These are phyloP conservation scores for Pollenia griseotomentosa DNA, from an alignment of 2,888 invertebrate species.

Conservation along the genomic window DNA sequence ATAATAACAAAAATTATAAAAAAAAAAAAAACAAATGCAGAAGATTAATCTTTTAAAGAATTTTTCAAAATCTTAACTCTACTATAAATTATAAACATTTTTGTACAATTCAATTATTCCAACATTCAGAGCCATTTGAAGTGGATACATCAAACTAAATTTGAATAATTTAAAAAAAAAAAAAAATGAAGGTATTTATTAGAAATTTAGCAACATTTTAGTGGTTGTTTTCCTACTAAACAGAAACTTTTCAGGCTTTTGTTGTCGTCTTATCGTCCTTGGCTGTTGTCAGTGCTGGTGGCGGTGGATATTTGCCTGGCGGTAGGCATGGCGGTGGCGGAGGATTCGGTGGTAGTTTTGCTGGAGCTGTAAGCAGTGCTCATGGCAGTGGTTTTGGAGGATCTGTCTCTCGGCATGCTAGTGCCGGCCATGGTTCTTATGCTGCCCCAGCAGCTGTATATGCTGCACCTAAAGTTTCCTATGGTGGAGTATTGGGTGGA, in stretches of 20 bases:
- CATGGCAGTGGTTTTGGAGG: slow-evolving; percentile 58
- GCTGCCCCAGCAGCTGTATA: slow-evolving; percentile 26
- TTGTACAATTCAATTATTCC: slow-evolving; percentile 39
- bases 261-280: slow-evolving; percentile 36
- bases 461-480: not conserved
- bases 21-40: slow-evolving; percentile 1
- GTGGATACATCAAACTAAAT: not conserved
- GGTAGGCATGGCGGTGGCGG: slow-evolving; percentile 58
- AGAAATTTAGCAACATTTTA: not conserved
- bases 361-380: slow-evolving; percentile 24
- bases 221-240: not conserved
- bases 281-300: slow-evolving; percentile 52
- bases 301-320: slow-evolving; percentile 41
- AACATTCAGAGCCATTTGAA: slow-evolving; percentile 24
- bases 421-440: slow-evolving; percentile 28
- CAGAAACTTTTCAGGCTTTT: slow-evolving; percentile 31
- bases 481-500: slow-evolving; percentile 32
- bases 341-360: not conserved
- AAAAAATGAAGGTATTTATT: slow-evolving; percentile 47
- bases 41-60: slow-evolving; percentile 7
- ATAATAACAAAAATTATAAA: not conserved
- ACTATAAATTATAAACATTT: slow-evolving; percentile 50
- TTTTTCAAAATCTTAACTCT: not conserved
- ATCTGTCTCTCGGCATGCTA: slow-evolving; percentile 1
- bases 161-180: no score